Conservation (phyloP, 1,140 invertebrate species). For the Micrasema longulum region DNA sequence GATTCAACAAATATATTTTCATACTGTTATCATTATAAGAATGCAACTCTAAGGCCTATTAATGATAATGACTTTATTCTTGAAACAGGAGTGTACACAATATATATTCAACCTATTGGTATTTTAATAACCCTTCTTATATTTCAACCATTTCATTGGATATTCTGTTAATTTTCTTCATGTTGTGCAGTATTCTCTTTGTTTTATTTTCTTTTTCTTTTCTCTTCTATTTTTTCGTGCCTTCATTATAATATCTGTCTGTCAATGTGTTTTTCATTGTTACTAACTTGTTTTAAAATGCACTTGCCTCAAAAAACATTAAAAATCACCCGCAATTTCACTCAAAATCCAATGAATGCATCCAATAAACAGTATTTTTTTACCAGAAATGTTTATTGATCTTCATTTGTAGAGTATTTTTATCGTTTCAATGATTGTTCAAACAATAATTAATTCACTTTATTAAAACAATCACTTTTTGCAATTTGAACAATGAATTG, state of each 20-base stretch:
- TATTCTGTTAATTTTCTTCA: conserved; percentile 10
- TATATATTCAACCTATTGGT: too few species aligned
- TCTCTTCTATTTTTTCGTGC: conserved; percentile 51
- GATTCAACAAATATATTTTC: too few species aligned
- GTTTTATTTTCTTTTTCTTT: conserved; percentile 34
- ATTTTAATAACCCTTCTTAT: too few species aligned
- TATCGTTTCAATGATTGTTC: neutral
- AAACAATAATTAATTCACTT: neutral
- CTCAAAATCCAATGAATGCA: neutral
- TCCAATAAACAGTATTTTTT: neutral
- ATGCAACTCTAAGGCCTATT: too few species aligned
- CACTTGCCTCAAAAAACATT: neutral
- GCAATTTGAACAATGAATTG: conserved; percentile 3
- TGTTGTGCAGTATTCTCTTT: conserved; percentile 22
- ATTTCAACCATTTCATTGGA: conserved; percentile 6
- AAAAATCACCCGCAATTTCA: too few species aligned
- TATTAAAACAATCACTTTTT: neutral
- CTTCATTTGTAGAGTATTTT: neutral
- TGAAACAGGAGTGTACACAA: too few species aligned
- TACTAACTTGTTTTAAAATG: conserved; percentile 33
- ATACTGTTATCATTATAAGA: too few species aligned
- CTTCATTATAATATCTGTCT: conserved; percentile 52
- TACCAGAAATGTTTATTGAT: neutral
- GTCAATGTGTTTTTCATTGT: conserved; percentile 53
- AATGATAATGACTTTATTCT: too few species aligned